Evolutionary conservation across 2,113 vertebrate genomes (phyloP), one percentile per base, ranked within the genome.

Genomic region (Catharus bicknelli): DNA sequence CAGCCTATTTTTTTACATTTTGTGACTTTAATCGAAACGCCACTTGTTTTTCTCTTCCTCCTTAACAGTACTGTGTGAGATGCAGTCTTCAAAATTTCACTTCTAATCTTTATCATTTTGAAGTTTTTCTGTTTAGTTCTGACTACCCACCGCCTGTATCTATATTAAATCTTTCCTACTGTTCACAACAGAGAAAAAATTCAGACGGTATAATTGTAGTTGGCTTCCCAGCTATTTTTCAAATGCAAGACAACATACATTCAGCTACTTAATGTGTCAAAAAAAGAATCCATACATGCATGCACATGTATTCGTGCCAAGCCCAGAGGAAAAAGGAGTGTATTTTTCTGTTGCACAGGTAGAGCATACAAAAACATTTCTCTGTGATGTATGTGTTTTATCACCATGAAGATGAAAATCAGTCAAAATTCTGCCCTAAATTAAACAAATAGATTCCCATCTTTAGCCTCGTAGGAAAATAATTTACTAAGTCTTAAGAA

Each of bases 401-500:
- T 7, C 7, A 38, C 30, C 51, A 45, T 6, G 13, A 84, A 72
- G 43, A 85, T 54, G 30, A 93, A 92, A 92, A 95, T 86, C 10
- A 4, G 30, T 80, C 63, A 85, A 95, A 94, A 93, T 11, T 50
- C 48, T 88, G 63, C 75, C 92, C 77, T 92, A 95, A 94, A 95
- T 96, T 95, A 96, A 96, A 97, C 62, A 94, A 97, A 97, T 5
- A 83, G 79, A 96, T 95, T 96, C 63, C 58, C 40, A 85, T 43
- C 54, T 92, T 85, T 91, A 95, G 59, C 47, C 77, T 50, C 45
- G 30, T 88, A 92, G 50, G 80, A 88, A 94, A 95, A 97, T 95
- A 96, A 97, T 97, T 94, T 94, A 96, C 94, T 89, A 90, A 86
- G 77, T 78, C 76, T 83, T 90, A 95, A 92, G 69, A 96, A 95